These are phyloP conservation scores for Epinephelus malabaricus DNA, from an alignment of 2,797 vertebrate species.

Conservation along the genomic window DNA sequence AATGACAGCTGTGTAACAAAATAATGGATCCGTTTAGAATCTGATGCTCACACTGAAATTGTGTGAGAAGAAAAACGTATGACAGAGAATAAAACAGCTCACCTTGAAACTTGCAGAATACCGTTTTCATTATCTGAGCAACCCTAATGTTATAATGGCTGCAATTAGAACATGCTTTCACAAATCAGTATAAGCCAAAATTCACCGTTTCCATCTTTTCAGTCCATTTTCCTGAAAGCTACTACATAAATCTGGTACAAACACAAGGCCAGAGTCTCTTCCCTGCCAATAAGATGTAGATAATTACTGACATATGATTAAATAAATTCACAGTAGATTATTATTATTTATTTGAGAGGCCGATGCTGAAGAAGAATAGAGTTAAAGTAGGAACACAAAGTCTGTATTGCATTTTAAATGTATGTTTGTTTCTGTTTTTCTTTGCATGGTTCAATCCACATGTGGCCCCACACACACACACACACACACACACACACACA, in stretches of 20 bases:
- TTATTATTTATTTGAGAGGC: neutral
- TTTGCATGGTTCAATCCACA: constrained; percentile 17
- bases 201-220: neutral
- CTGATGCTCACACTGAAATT: neutral
- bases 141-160: neutral
- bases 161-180: neutral
- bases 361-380: neutral
- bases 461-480: constrained; percentile 38
- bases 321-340: neutral
- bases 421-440: constrained; percentile 1
- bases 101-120: neutral
- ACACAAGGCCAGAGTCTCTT: neutral
- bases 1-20: neutral
- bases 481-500: constrained; percentile 29
- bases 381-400: neutral
- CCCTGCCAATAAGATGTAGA: neutral
- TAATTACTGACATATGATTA: neutral
- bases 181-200: neutral
- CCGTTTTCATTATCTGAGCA: neutral
- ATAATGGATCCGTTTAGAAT: neutral
- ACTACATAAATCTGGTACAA: neutral
- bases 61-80: neutral
- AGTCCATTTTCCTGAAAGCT: neutral
- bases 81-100: neutral
- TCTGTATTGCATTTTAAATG: constrained; percentile 21